Evolutionary conservation across 2,113 vertebrate genomes (phyloP), one percentile per base, ranked within the genome.

Genomic region (Phoenicopterus ruber): DNA sequence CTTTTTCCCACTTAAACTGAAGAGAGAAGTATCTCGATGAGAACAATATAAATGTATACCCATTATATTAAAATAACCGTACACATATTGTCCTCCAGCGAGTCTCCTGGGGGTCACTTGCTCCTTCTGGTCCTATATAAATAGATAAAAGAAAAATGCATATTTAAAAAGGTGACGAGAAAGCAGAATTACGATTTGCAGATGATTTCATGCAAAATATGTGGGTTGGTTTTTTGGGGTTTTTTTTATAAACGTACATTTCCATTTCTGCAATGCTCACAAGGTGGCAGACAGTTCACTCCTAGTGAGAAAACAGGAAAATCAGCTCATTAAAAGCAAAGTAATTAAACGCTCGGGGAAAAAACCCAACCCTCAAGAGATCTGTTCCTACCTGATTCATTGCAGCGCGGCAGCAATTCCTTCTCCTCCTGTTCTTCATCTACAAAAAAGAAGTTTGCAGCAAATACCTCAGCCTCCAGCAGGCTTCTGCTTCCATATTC

Each of bases 101-200:
- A 99, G 96, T 62, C 67, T 98, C 86, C 97, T 97, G 13, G 99
- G 99, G 36, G 96, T 98, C 85, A 99, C 98, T 15, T 97, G 93
- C 79, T 99, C 98, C 63, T 92, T 97, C 38, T 97, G 97, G 42
- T 96, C 98, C 98, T 99, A 96, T 99, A 96, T 4, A 78, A 86
- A 86, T 1, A 79, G 44, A 92, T 66, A 16, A 13, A 8, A 11
- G 44, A 61, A 67, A 69, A 58, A n/a, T 0, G 14, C 2, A 9
- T 8, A 17, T 62, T 87, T 62, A 19, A 71, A 86, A 82, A 65
- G 73, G 40, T 29, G 38, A 34, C 9, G 19, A 55, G 36, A 86
- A 9, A 47, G 26, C 4, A 46, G 61, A 52, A 55, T 17, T 61
- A 9, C 10, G 17, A 19, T 10, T 50, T 82, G 67, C 81, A 86